These are phyloP conservation scores for Hybognathus amarus DNA, from an alignment of 2,797 vertebrate genomes.

Conservation along the genomic window DNA sequence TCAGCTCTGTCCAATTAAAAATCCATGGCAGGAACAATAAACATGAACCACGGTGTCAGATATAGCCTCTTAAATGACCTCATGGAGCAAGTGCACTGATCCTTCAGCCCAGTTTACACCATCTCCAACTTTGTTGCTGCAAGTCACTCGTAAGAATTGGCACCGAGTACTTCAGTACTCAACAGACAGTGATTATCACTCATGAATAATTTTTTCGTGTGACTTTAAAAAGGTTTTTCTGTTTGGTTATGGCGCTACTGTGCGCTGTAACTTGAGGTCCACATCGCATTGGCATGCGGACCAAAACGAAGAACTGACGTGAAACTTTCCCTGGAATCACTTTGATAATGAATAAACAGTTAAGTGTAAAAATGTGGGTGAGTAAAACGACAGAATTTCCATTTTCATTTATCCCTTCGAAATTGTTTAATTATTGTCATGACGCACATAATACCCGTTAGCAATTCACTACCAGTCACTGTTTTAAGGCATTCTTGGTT, in stretches of 20 bases:
- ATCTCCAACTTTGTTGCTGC: neutral
- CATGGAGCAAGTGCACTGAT: neutral
- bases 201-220: neutral
- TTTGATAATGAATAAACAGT: neutral
- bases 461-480: neutral
- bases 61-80: conserved; percentile 16
- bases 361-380: neutral
- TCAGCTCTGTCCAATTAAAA: neutral
- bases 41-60: neutral
- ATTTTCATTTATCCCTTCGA: neutral
- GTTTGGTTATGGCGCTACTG: neutral
- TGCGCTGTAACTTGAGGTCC: neutral
- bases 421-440: neutral
- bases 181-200: neutral
- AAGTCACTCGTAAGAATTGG: neutral
- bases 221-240: neutral
- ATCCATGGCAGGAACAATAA: conserved; percentile 1
- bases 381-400: neutral
- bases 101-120: neutral
- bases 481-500: neutral
- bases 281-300: neutral
- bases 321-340: neutral
- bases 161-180: neutral
- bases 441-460: neutral
- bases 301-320: neutral